phyloP scores from a whole-genome alignment of 2,113 vertebrate species.

The Mesembrinibis cayennensis region DNA sequence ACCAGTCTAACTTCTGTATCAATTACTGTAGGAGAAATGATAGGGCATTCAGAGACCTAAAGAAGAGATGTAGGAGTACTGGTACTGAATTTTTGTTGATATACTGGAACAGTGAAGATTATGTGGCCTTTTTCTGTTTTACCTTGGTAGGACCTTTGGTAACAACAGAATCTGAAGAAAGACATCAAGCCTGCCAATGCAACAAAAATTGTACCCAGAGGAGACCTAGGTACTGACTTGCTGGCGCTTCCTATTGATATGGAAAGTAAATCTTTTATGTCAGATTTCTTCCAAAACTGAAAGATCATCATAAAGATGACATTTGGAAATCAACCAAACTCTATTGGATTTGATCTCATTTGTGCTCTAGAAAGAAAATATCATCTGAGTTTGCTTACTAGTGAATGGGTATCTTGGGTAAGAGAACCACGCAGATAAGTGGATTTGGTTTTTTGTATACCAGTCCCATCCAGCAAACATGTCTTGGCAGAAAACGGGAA shows the following conservation, averaged over 20 bases:
- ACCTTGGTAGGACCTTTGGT: neutral
- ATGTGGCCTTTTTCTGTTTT: neutral
- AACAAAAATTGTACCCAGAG: neutral
- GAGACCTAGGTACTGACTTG: neutral
- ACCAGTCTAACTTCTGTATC: neutral
- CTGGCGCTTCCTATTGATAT: neutral
- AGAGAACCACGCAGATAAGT: neutral
- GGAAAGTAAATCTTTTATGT: neutral
- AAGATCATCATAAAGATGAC: neutral
- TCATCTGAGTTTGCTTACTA: neutral
- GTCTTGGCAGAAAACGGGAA: neutral
- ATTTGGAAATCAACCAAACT: neutral
- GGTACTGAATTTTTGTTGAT: neutral
- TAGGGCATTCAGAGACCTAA: neutral
- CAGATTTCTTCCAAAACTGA: neutral
- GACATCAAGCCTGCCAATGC: neutral
- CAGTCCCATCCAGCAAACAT: neutral
- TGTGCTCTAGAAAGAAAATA: neutral
- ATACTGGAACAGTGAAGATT: neutral
- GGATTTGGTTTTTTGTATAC: neutral
- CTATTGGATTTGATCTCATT: neutral
- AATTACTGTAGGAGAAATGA: neutral
- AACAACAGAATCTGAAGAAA: neutral
- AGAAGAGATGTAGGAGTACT: neutral
- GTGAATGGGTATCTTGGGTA: neutral